Evolutionary conservation across 2,888 invertebrate species (phyloP).

Genomic region (Ectobius pallidus): DNA sequence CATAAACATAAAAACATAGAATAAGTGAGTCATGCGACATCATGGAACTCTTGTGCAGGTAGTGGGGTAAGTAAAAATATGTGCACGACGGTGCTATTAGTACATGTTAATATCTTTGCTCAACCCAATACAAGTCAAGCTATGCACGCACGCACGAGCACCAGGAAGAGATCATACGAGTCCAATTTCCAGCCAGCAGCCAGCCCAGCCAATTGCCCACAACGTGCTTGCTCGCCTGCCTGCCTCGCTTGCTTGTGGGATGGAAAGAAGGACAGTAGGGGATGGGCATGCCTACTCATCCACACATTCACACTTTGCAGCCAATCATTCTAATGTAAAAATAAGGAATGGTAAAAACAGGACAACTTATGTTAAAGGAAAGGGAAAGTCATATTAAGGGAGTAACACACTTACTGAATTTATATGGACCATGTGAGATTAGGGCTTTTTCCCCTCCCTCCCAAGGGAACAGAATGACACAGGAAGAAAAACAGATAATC

Average conservation of each 20-base stretch:
- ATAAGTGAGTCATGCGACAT: background rate
- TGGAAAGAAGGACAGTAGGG: background rate
- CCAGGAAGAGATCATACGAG: slow-evolving; percentile 14
- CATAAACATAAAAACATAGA: background rate
- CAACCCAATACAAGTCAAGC: slow-evolving; percentile 17
- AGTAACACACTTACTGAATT: too few species aligned
- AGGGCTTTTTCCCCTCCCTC: too few species aligned
- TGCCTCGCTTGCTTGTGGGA: background rate
- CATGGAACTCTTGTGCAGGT: slow-evolving; percentile 18
- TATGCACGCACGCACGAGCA: slow-evolving; percentile 29
- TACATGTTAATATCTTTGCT: slow-evolving; percentile 12
- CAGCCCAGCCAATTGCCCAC: slow-evolving; percentile 25
- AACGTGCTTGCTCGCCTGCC: slow-evolving; percentile 2
- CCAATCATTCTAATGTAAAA: slow-evolving; percentile 15
- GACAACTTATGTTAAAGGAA: too few species aligned
- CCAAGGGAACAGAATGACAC: too few species aligned
- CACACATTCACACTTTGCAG: slow-evolving; percentile 34
- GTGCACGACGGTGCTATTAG: slow-evolving; percentile 28
- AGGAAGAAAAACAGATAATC: too few species aligned
- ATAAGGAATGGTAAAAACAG: too few species aligned
- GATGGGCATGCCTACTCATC: background rate
- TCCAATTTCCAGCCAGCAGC: slow-evolving; percentile 17
- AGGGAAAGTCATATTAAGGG: too few species aligned
- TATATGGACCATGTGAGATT: too few species aligned
- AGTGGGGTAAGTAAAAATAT: slow-evolving; percentile 7